Conservation (phyloP, 2,113 vertebrate species). For the Oxyura jamaicensis region DNA sequence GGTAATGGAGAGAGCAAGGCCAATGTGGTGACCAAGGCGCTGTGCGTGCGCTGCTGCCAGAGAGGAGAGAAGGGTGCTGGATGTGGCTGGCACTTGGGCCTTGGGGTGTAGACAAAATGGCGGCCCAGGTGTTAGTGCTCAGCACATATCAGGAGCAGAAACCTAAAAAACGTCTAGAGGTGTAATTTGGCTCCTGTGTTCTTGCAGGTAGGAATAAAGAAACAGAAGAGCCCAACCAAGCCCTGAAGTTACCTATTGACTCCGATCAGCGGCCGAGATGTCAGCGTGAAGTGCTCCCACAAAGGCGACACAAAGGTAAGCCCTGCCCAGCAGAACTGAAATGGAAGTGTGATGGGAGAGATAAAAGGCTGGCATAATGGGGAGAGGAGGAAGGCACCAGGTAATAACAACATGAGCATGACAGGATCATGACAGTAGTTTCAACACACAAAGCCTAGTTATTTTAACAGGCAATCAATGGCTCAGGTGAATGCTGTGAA, state of each 20-base stretch:
- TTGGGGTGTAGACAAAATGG: background rate
- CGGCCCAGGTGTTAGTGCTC: rapidly evolving
- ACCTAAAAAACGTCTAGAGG: background rate
- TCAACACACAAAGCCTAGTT: background rate
- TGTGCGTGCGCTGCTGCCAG: rapidly evolving
- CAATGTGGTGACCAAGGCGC: rapidly evolving
- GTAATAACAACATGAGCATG: background rate
- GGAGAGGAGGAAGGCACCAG: constrained; percentile 2
- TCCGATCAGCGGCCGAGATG: background rate
- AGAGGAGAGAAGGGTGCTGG: background rate
- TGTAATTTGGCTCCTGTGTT: background rate
- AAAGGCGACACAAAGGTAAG: constrained; percentile 30
- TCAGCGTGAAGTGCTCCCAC: background rate
- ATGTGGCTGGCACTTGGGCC: background rate
- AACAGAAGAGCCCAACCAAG: background rate
- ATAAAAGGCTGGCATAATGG: constrained; percentile 30
- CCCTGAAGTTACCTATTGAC: background rate
- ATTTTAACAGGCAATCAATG: background rate
- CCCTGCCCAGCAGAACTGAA: constrained; percentile 44
- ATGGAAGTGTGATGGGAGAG: constrained; percentile 4
- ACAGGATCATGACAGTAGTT: constrained; percentile 4
- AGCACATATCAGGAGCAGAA: background rate
- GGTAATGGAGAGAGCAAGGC: background rate
- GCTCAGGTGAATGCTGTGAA: background rate
- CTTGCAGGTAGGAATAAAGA: background rate